Base-by-base conservation (phyloP, 2,113 vertebrate genomes). In the Bubalus kerabau region DNA sequence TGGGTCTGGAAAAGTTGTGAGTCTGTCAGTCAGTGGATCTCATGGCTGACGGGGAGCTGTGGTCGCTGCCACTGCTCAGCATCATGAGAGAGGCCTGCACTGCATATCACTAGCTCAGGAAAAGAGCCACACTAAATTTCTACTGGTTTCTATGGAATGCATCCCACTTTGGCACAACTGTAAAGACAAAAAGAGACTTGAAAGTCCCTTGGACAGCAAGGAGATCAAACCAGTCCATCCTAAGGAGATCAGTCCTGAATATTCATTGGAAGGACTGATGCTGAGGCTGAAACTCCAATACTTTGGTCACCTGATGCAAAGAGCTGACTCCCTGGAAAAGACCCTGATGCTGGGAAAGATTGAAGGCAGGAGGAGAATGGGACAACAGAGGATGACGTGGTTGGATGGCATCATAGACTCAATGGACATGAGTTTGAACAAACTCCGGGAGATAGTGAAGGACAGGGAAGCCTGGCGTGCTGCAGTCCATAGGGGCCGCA, bases 71-170 rank as follows among this genome's bases (percentile, higher is more conserved):
- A 2, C 50, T 4, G 6, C 7, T 54, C 52, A 24, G 52, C 21
- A 9, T 24, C 12, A 24, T 0, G 2, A 36, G n/a, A 16, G 32
- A 26, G 81, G 50, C 48, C 30, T 2, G 3, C 3, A 3, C 80
- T 1, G 10, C 80, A 7, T 13, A 23, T 54, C 19, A 12, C 81
- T 36, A 16, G 81, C 32, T 54, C 50, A 40, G n/a, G 23, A 56
- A 36, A 83, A 26, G 52, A 56, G 54, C 32, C 81, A 83, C 1
- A 1, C n/a, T 40, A 56, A 56, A 56, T 13, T 23, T 74, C 67
- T 40, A 40, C n/a, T 24, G 12, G 32, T 56, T 83, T 83, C 52
- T 56, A 9, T 0, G 2, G 52, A 83, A 26, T 40, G n/a, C 52
- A 26, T 36, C n/a, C 54, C 32, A 32, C 52, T 56, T 56, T 16